Conservation (phyloP, 2,888 invertebrate genomes). For the Drosophila yooni region DNA sequence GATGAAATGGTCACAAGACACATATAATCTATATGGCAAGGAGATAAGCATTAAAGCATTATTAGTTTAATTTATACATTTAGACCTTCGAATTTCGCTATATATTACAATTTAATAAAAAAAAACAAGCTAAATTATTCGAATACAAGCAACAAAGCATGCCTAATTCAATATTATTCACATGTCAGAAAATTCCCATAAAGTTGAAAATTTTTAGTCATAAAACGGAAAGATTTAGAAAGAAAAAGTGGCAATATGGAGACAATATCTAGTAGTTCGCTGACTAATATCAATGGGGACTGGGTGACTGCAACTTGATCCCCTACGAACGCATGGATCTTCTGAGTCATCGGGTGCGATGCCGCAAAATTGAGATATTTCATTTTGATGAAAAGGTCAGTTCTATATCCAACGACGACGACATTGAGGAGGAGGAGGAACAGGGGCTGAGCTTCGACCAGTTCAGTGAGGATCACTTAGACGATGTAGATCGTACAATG, state of each 20-base stretch:
- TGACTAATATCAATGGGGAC: conserved; percentile 10
- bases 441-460: conserved; percentile 10
- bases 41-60: background rate
- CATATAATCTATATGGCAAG: background rate
- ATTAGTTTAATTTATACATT: background rate
- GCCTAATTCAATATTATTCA: background rate
- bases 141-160: background rate
- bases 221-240: background rate
- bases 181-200: background rate
- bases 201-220: background rate
- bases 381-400: conserved; percentile 56
- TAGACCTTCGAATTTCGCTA: background rate
- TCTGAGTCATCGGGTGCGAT: conserved; percentile 37
- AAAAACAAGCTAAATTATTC: background rate
- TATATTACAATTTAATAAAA: background rate
- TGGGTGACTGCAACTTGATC: conserved; percentile 37
- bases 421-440: conserved; percentile 34
- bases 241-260: conserved; percentile 8
- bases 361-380: conserved; percentile 59
- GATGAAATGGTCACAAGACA: background rate
- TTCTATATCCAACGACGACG: conserved; percentile 41
- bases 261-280: background rate
- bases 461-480: conserved; percentile 29
- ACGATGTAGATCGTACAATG: conserved; percentile 37
- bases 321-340: conserved; percentile 51